Percentiles rank a stretch among this genome's conserved stretches.
Conservation (phyloP, 2,888 invertebrate genomes). For the Eristalis tenax region DNA sequence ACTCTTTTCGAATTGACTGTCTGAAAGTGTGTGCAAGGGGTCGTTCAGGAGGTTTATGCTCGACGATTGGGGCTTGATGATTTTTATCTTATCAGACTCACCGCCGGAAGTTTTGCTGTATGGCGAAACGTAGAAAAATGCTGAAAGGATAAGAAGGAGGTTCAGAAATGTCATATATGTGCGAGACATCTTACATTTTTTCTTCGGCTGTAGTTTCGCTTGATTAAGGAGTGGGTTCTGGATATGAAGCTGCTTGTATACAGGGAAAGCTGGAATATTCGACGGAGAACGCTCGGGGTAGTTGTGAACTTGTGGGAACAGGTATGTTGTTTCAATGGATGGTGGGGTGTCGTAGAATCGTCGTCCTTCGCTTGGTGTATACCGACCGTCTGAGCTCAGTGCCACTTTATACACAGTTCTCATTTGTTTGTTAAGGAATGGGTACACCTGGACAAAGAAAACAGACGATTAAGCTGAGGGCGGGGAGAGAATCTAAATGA, state of each 20-base stretch:
- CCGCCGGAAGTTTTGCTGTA: slow-evolving; percentile 38
- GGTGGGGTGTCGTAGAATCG: slow-evolving; percentile 80
- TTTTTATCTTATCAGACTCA: slow-evolving; percentile 45
- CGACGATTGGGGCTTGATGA: slow-evolving; percentile 33
- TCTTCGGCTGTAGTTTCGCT: slow-evolving; percentile 77
- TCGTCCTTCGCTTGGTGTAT: slow-evolving; percentile 82
- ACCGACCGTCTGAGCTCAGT: slow-evolving; percentile 83
- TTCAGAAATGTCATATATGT: not conserved
- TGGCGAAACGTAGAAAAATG: slow-evolving; percentile 56
- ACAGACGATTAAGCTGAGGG: not conserved
- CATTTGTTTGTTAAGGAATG: slow-evolving; percentile 77
- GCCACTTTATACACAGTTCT: slow-evolving; percentile 81
- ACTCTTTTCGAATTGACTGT: slow-evolving; percentile 56
- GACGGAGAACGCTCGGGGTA: slow-evolving; percentile 73
- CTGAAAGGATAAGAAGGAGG: slow-evolving; percentile 30
- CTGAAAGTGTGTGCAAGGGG: slow-evolving; percentile 47
- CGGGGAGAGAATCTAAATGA: not conserved
- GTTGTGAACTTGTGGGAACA: slow-evolving; percentile 81
- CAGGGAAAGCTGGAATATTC: slow-evolving; percentile 76
- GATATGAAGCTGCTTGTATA: slow-evolving; percentile 77
- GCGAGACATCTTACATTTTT: slow-evolving; percentile 74
- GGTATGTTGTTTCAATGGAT: slow-evolving; percentile 84
- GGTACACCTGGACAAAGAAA: slow-evolving; percentile 77
- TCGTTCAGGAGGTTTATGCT: slow-evolving; percentile 52
- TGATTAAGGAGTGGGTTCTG: slow-evolving; percentile 79